Base-by-base conservation (phyloP, 2,113 vertebrate species). In the Oophaga pumilio region DNA sequence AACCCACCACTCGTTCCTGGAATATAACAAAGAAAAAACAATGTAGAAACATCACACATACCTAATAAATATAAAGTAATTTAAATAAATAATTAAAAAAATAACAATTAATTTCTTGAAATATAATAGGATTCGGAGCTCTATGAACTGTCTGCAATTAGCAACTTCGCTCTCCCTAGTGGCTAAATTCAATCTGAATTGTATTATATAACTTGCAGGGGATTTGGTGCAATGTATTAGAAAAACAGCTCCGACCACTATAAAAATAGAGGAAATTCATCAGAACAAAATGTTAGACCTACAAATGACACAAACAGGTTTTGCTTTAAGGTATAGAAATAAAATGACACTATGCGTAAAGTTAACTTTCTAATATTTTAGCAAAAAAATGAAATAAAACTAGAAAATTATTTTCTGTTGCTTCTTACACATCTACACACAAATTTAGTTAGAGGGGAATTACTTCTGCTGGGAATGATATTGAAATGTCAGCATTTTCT, bases 1-100 rank as follows among this genome's bases (percentile, higher is more conserved):
- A 93, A 83, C 96, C 95, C 57, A 97, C 92, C 2, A 97, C 95
- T 85, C 94, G 93, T 66, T 97, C 94, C 96, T 97, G 91, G 86
- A 82, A 22, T n/a, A 64, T 0, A 74, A 87, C 17, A 17, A 15
- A 82, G 52, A 7, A 50, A 50, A 12, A 43, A 71, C 1, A 73
- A 22, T 74, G 49, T 43, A 49, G 68, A 71, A 33, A 71, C 28
- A 0, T 8, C 13, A 43, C 2, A 18, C 9, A 43, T 2, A 64
- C 8, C 22, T 8, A 64, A 64, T 8, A 64, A 64, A 64, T n/a
- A 11, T n/a, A 9, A 64, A 6, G 62, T 22, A 11, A 13, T 56
- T 56, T 56, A n/a, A n/a, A n/a, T 56, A 56, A 56, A 56, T 56
- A 56, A 11, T 56, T 56, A 56, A 56, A 8, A 11, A 56, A 56